Evolutionary conservation across 2,888 invertebrate genomes (phyloP).

Genomic region (Dynastes grantii): DNA sequence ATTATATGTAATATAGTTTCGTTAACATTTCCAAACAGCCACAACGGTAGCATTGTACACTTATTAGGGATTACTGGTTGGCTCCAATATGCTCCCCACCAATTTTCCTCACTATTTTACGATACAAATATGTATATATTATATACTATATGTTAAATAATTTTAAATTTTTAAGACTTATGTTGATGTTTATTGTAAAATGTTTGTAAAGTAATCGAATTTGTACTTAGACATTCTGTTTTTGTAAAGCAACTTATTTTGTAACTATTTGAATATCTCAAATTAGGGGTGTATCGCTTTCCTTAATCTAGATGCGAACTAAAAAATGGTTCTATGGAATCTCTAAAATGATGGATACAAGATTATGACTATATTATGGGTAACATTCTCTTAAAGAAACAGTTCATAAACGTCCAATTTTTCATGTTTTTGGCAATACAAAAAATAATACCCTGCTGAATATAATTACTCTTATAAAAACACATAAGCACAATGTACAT

Average conservation of each 20-base stretch:
- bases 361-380: not conserved
- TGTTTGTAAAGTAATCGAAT: slow-evolving; percentile 55
- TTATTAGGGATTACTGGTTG: slow-evolving; percentile 64
- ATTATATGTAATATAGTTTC: slow-evolving; percentile 71
- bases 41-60: slow-evolving; percentile 63
- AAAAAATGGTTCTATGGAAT: slow-evolving; percentile 28
- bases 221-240: slow-evolving; percentile 56
- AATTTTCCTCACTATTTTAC: slow-evolving; percentile 24
- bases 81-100: slow-evolving; percentile 47
- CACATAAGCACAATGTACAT: no score
- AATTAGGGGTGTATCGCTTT: slow-evolving; percentile 5
- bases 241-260: slow-evolving; percentile 29
- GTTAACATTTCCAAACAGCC: slow-evolving; percentile 68
- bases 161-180: slow-evolving; percentile 62
- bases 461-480: no score
- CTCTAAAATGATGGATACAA: slow-evolving; percentile 33
- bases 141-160: slow-evolving; percentile 62
- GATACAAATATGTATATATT: slow-evolving; percentile 50
- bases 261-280: slow-evolving; percentile 41
- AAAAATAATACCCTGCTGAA: no score
- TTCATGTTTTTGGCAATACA: no score
- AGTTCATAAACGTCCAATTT: no score
- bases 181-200: slow-evolving; percentile 50
- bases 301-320: slow-evolving; percentile 34
- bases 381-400: not conserved